Conservation (phyloP, 2,113 vertebrate genomes). For the Platysternon megacephalum region DNA sequence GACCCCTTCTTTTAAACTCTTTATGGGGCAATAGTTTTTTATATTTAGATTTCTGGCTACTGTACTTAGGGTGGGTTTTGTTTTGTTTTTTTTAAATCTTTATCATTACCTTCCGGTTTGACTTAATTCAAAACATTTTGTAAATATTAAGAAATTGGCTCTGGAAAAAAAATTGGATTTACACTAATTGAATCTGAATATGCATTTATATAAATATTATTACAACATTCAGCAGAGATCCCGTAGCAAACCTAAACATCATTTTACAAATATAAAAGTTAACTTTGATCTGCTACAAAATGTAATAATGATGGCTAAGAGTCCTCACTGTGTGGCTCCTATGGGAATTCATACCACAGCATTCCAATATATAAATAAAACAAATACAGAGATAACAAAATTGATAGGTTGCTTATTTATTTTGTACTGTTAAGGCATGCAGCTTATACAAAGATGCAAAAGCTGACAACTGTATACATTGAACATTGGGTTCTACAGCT, state of each 20-base stretch:
- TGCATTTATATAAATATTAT: constrained; percentile 11
- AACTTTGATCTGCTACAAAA: constrained; percentile 2
- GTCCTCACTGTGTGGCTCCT: constrained; percentile 18
- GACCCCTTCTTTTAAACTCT: constrained; percentile 60
- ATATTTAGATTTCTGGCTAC: constrained; percentile 66
- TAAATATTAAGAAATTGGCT: constrained; percentile 64
- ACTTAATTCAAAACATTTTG: constrained; percentile 41
- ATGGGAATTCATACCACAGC: constrained; percentile 52
- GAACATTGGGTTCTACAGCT: constrained; percentile 49
- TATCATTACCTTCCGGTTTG: constrained; percentile 62
- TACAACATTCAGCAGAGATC: constrained; percentile 36
- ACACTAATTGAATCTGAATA: constrained; percentile 43
- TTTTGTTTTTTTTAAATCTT: constrained; percentile 53
- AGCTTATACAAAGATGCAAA: constrained; percentile 57
- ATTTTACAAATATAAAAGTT: constrained; percentile 25
- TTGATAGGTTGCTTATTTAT: constrained; percentile 67
- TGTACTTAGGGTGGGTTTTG: constrained; percentile 36
- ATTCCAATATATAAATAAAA: constrained; percentile 64
- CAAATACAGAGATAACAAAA: constrained; percentile 18
- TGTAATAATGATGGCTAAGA: constrained; percentile 19
- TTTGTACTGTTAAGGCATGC: constrained; percentile 69
- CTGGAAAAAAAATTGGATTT: constrained; percentile 28
- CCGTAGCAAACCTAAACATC: constrained; percentile 30
- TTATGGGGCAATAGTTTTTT: constrained; percentile 58
- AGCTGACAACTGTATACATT: constrained; percentile 42